phyloP scores from a whole-genome alignment of 2,888 invertebrate species.

The Sarcophaga variegata region DNA sequence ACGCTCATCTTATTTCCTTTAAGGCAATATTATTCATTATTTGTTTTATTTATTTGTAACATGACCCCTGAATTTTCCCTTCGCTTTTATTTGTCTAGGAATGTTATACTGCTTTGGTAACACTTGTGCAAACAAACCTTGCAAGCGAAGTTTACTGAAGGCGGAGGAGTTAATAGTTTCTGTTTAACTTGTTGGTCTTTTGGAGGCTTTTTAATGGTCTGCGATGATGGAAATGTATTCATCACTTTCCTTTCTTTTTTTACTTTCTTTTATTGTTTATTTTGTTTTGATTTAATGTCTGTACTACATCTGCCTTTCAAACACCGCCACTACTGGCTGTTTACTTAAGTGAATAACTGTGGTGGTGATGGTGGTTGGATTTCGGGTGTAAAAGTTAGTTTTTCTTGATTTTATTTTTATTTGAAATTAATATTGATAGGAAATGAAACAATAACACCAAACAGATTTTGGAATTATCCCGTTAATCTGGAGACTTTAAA shows the following conservation, averaged over 20 bases:
- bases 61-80: constrained; percentile 51
- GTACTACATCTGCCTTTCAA: background rate
- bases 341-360: constrained; percentile 60
- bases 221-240: constrained; percentile 34
- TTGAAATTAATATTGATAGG: constrained; percentile 63
- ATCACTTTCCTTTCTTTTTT: constrained; percentile 39
- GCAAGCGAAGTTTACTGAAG: constrained; percentile 11
- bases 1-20: background rate
- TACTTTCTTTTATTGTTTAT: constrained; percentile 30
- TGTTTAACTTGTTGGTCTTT: constrained; percentile 53
- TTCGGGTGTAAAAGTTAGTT: constrained; percentile 35
- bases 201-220: background rate
- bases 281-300: constrained; percentile 61
- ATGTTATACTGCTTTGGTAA: constrained; percentile 57
- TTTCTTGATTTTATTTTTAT: constrained; percentile 45
- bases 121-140: constrained; percentile 65
- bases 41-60: constrained; percentile 49
- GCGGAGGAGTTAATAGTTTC: background rate
- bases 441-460: constrained; percentile 12
- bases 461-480: constrained; percentile 25
- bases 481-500: constrained; percentile 66
- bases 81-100: constrained; percentile 49
- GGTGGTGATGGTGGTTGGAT: constrained; percentile 48
- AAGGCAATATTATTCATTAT: background rate
- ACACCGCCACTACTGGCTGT: constrained; percentile 36